Conservation (phyloP, 2,797 vertebrate genomes). For the Mus caroli region DNA sequence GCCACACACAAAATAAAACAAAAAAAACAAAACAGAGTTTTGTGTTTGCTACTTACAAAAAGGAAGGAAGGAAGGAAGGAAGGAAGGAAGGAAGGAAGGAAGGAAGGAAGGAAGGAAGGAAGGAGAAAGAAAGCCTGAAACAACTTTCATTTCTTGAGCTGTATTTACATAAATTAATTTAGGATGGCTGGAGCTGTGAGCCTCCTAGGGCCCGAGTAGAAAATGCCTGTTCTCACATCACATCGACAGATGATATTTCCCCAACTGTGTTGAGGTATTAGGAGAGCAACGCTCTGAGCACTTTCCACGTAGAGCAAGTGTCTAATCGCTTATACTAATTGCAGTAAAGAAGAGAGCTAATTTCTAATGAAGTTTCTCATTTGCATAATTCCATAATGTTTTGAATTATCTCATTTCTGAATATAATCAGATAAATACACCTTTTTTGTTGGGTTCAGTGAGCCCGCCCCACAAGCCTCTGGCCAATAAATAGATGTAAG, state of each 20-base stretch:
- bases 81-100: too few species aligned
- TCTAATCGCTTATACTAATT: not conserved
- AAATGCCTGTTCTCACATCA: not conserved
- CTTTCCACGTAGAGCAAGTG: not conserved
- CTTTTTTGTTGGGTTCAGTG: constrained; percentile 49
- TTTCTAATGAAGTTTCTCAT: constrained; percentile 58
- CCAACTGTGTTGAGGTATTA: constrained; percentile 1
- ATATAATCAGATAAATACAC: constrained; percentile 27
- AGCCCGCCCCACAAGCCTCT: constrained; percentile 16
- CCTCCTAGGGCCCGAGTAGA: not conserved
- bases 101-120: too few species aligned
- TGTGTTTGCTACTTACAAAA: not conserved
- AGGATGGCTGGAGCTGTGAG: not conserved
- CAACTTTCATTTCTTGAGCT: constrained; percentile 43
- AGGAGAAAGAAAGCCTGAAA: not conserved
- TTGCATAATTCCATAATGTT: constrained; percentile 38
- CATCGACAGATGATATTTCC: constrained; percentile 10
- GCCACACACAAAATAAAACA: not conserved
- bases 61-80: too few species aligned
- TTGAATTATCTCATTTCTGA: constrained; percentile 43
- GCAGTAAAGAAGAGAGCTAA: constrained; percentile 24
- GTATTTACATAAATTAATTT: constrained; percentile 55
- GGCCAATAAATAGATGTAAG: constrained; percentile 69
- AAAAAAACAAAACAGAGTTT: not conserved
- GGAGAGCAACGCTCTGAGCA: not conserved